Evolutionary conservation across 2,888 invertebrate genomes (phyloP), one percentile per base, ranked within the genome.

Genomic region (Aspidiotus destructor): DNA sequence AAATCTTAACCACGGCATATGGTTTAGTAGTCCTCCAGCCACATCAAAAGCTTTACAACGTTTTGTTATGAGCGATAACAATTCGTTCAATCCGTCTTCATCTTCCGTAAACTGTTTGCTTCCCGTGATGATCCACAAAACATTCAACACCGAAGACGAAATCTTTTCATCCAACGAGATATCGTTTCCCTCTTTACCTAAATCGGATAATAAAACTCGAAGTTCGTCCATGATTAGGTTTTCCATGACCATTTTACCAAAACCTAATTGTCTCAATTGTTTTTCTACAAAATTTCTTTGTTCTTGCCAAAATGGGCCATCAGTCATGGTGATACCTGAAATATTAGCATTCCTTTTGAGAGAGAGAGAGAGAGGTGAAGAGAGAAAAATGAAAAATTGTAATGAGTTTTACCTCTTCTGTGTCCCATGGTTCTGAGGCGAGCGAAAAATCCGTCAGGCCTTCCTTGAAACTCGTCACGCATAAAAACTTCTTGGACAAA

Each of bases 391-490:
- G 10, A 60, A 15, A 63, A 67, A n/a, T n/a, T n/a, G n/a, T n/a
- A n/a, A n/a, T n/a, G n/a, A n/a, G n/a, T n/a, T 72, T 73, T 69
- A 82, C 83, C 84, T 78, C 79, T 80, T 72, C 77, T 79, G 1
- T 81, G 80, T 40, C 86, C 86, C 81, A 86, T 81, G 16, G 84
- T 84, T 41, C 86, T 78, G 13, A 86, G 74, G 42, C 81, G 78
- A 15, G 83, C 76, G 73, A 86, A 86, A 73, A 85, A 84, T 70
- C 82, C 84, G 74, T 86, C 82, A 0, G 87, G 87, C 17, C 87
- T 77, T 9, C 70, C 85, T 70, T 84, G 83, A 72, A 81, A 87
- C 17, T 82, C 84, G 68, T 85, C 84, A 13, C 78, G 76, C 0
- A 77, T 76, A 61, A 86, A 78, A 2, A 86, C 79, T 68, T 81